Base-by-base conservation (phyloP, 1,140 invertebrate species). In the Diorhabda elongata region DNA sequence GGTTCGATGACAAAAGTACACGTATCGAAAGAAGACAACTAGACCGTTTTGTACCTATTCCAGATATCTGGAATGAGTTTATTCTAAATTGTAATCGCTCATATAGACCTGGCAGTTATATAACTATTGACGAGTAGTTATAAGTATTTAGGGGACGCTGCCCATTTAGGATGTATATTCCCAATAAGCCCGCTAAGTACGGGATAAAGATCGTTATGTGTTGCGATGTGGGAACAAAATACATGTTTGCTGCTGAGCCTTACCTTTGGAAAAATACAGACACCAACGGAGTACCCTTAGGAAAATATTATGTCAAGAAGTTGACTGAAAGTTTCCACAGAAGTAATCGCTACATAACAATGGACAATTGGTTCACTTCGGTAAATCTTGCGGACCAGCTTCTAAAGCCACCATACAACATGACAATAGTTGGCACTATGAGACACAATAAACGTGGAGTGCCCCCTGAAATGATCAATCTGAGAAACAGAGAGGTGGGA, bases 341-440 rank as follows among this genome's bases (percentile, higher is more conserved):
- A 2, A 71, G 72, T 7, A 78, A 81, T 58, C 67, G 77, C 7
- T 81, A 82, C 60, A 66, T 84, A 0, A 84, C 79, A 4, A 76
- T 76, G 57, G 80, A 82, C 70, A 82, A 82, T 71, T 82, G 77
- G 75, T 81, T 81, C 68, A 76, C 69, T n/a, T 75, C 73, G 1
- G 64, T 80, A 7, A 62, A 66, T 60, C 69, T 81, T 58, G 74
- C 72, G 47, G 76, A 81, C 64, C 71, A 74, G 52, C 71, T 82
- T 68, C 67, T 79, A 44, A 68, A 73, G 62, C 64, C 75, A 11
- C 73, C 73, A 47, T 75, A 81, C 62, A 79, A 79, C 41, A 64
- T 80, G 59, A 81, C 76, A 58, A 64, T 78, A 43, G 66, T 70
- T 42, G 58, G 60, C 62, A 70, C 60, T 11, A 26, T 70, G 47